Percentiles rank a stretch among this genome's conserved stretches.
Evolutionary conservation across 2,113 vertebrate genomes (phyloP).

Genomic region (Leucoraja erinaceus): DNA sequence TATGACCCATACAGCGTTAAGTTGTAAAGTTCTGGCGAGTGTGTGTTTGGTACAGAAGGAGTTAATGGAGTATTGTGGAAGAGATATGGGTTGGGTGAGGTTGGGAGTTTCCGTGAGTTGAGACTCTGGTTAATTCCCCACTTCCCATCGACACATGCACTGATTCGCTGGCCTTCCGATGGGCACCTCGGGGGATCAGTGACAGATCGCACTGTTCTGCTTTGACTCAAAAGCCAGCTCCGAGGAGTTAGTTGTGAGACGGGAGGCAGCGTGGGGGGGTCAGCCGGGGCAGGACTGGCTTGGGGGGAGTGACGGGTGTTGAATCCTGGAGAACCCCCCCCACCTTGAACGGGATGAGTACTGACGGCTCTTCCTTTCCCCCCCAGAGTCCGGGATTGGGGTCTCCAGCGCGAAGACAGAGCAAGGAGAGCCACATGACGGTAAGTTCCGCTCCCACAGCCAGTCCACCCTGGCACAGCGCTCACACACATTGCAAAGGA

Average conservation of each 20-base stretch:
- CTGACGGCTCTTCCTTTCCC: constrained; percentile 59
- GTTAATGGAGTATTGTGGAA: constrained; percentile 20
- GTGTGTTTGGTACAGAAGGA: background rate
- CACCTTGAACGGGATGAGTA: background rate
- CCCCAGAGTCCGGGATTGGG: constrained; percentile 72
- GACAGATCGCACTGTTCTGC: constrained; percentile 32
- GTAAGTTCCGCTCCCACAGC: constrained; percentile 54
- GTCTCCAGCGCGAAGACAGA: constrained; percentile 68
- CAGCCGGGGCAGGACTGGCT: constrained; percentile 23
- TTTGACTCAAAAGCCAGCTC: background rate
- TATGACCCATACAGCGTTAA: background rate
- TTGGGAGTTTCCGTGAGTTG: constrained; percentile 44
- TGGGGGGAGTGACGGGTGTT: constrained; percentile 39
- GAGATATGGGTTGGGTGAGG: background rate
- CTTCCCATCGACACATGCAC: constrained; percentile 1
- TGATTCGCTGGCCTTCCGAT: constrained; percentile 42
- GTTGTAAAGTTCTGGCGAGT: background rate
- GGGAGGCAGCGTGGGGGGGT: background rate
- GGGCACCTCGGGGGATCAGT: constrained; percentile 39
- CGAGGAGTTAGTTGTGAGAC: constrained; percentile 13
- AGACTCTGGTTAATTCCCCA: constrained; percentile 44
- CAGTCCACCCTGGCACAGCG: too few species aligned
- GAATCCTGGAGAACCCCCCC: background rate
- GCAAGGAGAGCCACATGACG: constrained; percentile 70
- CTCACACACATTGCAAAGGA: too few species aligned